Evolutionary conservation across 2,797 vertebrate genomes (phyloP), one percentile per base, ranked within the genome.

Genomic region (Cyprinodon diabolis): DNA sequence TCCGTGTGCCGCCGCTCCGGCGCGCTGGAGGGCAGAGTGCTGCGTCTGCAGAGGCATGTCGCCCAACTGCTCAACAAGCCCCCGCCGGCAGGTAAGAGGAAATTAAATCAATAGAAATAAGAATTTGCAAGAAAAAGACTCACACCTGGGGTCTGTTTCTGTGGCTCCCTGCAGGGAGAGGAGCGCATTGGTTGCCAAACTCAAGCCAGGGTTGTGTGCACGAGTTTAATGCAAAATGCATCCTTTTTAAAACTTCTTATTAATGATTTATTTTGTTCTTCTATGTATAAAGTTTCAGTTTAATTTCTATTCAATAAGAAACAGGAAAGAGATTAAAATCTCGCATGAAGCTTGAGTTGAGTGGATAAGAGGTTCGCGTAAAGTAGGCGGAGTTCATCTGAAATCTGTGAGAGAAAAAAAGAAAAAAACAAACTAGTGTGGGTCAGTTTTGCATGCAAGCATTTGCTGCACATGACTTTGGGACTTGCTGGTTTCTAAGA

Each of bases 1-100:
- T 91, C 92, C 66, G 71, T 92, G 48, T 94, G 92, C 84, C 91
- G 60, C 67, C 93, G 95, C 8, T 94, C 93, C 69, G 89, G 91
- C 48, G 91, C 89, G 68, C 88, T 96, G 86, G 90, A 94, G 87
- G 90, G 78, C 71, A 93, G 93, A 78, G 87, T 94, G 88, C 63
- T 78, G 71, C 84, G 88, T 70, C 84, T 95, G 87, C 94, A 92
- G 80, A 82, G 93, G 86, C 91, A 78, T 91, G 89, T 95, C 77
- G 78, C 92, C 0, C 91, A 87, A 52, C 83, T 94, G 78, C 55
- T 91, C 87, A 89, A 86, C 91, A 92, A 92, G 30, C 92, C 94
- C 49, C 93, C 94, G 15, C 82, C 86, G 8, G 92, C 86, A 92
- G 84, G 95, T 95, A 93, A 91, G 93, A 77, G 62, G 48, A 47